phyloP scores from a whole-genome alignment of 2,888 invertebrate genomes.

The Troides oblongomaculatus region DNA sequence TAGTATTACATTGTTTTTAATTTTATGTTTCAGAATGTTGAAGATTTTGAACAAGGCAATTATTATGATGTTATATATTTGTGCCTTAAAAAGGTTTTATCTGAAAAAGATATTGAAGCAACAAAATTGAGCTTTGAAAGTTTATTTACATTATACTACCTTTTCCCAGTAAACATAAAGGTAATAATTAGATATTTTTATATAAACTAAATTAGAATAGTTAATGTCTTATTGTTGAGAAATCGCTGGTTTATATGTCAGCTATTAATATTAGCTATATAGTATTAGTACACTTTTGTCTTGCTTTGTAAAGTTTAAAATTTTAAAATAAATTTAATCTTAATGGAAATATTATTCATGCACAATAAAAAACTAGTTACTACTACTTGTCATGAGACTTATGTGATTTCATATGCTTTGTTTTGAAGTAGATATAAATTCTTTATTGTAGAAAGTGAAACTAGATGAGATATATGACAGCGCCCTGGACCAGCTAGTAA shows the following conservation, averaged over 20 bases:
- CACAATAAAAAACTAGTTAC: too few relatives aligned
- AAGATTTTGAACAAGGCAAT: slow-evolving; percentile 57
- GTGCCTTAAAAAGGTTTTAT: slow-evolving; percentile 49
- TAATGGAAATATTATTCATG: too few relatives aligned
- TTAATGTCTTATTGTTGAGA: too few relatives aligned
- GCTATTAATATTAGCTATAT: too few relatives aligned
- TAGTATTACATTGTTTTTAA: neutral
- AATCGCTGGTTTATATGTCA: too few relatives aligned
- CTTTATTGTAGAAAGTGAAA: slow-evolving; percentile 50
- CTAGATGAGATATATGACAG: slow-evolving; percentile 53
- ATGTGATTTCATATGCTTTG: neutral
- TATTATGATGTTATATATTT: slow-evolving; percentile 67
- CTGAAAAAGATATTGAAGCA: slow-evolving; percentile 54
- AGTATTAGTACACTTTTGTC: too few relatives aligned
- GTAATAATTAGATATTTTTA: slow-evolving; percentile 37
- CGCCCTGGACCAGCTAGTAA: slow-evolving; percentile 53
- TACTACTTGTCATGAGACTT: too few relatives aligned
- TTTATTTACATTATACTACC: slow-evolving; percentile 46
- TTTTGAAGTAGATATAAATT: neutral
- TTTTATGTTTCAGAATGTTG: slow-evolving; percentile 33
- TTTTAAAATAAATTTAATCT: too few relatives aligned
- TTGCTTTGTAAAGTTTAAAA: too few relatives aligned
- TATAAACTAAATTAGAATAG: too few relatives aligned
- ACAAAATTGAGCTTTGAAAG: slow-evolving; percentile 51
- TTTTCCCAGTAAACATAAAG: slow-evolving; percentile 51